A percentile compares a stretch with the other conserved stretches of the same genome.
phyloP scores from a whole-genome alignment of 2,888 invertebrate genomes.

The Lithosia quadra region DNA sequence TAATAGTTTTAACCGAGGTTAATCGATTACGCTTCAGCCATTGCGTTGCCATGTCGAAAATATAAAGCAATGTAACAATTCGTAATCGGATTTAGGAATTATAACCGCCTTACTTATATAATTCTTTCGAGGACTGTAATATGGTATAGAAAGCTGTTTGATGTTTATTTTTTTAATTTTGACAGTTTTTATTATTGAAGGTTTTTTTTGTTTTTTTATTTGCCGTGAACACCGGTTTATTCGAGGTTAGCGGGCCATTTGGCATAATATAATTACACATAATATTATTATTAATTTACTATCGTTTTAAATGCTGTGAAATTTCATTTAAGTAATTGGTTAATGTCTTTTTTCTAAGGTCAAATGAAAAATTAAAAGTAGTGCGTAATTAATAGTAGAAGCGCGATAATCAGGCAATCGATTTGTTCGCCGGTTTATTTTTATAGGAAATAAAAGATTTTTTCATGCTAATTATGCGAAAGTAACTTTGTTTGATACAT shows the following conservation, averaged over 20 bases:
- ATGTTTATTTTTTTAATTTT: conserved; percentile 15
- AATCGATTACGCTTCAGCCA: conserved; percentile 42
- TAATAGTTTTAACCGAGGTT: conserved; percentile 24
- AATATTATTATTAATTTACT: not conserved
- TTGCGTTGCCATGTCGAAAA: conserved; percentile 45
- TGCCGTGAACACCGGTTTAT: not conserved
- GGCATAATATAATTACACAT: not conserved
- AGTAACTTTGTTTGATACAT: too few relatives aligned
- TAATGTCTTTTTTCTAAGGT: not conserved
- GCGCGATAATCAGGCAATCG: too few relatives aligned
- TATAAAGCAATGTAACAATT: conserved; percentile 45
- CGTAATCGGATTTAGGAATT: conserved; percentile 35
- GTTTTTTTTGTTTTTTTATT: too few relatives aligned
- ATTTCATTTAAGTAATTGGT: not conserved
- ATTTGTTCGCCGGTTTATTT: too few relatives aligned
- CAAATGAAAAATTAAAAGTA: not conserved
- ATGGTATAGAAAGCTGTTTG: conserved; percentile 14
- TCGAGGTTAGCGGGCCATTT: conserved; percentile 1
- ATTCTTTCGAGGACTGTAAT: conserved; percentile 26
- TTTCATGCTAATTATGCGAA: too few relatives aligned
- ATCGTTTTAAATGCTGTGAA: not conserved
- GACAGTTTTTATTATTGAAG: not conserved
- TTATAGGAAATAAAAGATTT: too few relatives aligned
- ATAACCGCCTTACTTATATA: conserved; percentile 30
- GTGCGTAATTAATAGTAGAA: too few relatives aligned